Evolutionary conservation across 2,888 invertebrate genomes (phyloP), one percentile per base, ranked within the genome.

Genomic region (Oegoconia quadripuncta): DNA sequence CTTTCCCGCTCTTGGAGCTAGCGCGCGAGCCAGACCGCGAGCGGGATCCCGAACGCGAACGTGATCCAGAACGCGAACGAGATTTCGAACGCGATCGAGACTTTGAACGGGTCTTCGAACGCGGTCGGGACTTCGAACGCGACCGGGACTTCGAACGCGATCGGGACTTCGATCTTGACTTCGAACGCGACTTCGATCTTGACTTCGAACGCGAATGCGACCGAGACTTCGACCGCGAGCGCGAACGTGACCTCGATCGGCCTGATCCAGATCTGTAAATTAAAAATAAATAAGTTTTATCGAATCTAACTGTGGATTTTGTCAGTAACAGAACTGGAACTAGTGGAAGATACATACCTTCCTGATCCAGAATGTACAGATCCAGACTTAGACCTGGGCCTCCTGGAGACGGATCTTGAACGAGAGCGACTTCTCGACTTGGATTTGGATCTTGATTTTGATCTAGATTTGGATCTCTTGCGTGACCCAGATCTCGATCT

Each of bases 71-170:
- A 0, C 68, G 71, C 3, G 77, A 77, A 0, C 55, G 61, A 2
- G 65, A 2, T 14, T n/a, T 8, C 5, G 79, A 79, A 0, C 72
- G 58, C 0, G 79, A 77, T 0, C 72, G 59, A 0, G 79, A 78
- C 23, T 70, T 66, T 1, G 79, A 79, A 1, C 64, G 72, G 0
- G 80, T 78, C 1, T 62, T 64, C 3, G 88, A 88, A 7, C 78
- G 61, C 0, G 88, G 87, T 1, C 22, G 22, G 78, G 65, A 36
- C 70, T 73, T 39, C 68, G 18, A n/a, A n/a, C n/a, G n/a, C n/a
- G n/a, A n/a, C n/a, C n/a, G n/a, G n/a, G n/a, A n/a, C n/a, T n/a
- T n/a, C n/a, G n/a, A n/a, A n/a, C n/a, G n/a, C 0, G 79, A 74
- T 41, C 60, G 62, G 1, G 72, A 74, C 50, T 81, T 70, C 0